Evolutionary conservation across 1,140 invertebrate species (phyloP).

Genomic region (Drosophila lowei): DNA sequence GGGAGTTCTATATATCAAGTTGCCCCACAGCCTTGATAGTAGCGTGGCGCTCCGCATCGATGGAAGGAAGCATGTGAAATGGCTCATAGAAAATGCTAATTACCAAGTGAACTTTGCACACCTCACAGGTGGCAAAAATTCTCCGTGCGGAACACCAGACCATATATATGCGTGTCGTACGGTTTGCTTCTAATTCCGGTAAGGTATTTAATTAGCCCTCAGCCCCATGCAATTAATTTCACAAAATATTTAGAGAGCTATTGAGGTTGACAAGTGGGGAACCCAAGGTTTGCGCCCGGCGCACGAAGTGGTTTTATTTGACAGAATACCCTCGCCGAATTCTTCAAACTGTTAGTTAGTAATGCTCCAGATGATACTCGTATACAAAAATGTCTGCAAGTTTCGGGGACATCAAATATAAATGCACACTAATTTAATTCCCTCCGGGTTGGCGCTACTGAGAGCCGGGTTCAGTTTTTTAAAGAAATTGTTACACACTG

Average conservation of each 20-base stretch:
- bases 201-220: slow-evolving; percentile 29
- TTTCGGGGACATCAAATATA: slow-evolving; percentile 27
- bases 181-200: no score
- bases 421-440: slow-evolving; percentile 62
- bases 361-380: background rate
- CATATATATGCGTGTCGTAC: slow-evolving; percentile 26
- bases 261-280: slow-evolving; percentile 8
- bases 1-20: background rate
- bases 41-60: slow-evolving; percentile 6
- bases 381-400: slow-evolving; percentile 6
- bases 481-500: slow-evolving; percentile 62
- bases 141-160: slow-evolving; percentile 1
- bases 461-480: slow-evolving; percentile 33
- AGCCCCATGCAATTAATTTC: slow-evolving; percentile 24
- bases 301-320: background rate
- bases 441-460: slow-evolving; percentile 6
- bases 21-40: background rate
- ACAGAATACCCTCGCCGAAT: background rate
- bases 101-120: slow-evolving; percentile 36
- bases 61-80: slow-evolving; percentile 16
- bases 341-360: no score
- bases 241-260: slow-evolving; percentile 23
- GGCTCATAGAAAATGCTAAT: slow-evolving; percentile 46
- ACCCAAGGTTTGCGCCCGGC: background rate
- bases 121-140: slow-evolving; percentile 39